Evolutionary conservation across 2,888 invertebrate genomes (phyloP), one percentile per base, ranked within the genome.

Genomic region (Petrolisthes manimaculis): DNA sequence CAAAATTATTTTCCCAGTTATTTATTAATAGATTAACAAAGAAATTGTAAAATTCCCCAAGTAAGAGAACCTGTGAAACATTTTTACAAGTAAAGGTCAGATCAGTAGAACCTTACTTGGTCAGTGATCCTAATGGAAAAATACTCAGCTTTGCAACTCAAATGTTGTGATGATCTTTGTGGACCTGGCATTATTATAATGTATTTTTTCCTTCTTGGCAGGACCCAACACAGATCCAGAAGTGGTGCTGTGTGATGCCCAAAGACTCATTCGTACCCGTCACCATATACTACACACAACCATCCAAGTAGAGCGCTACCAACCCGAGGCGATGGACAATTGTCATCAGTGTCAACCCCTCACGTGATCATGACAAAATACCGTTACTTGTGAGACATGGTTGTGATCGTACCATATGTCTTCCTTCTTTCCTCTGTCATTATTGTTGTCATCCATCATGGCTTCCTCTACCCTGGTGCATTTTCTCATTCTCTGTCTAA

Each of bases 221-320:
- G 88, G 84, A 53, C 55, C 93, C 86, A 92, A 92, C 91, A 93
- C 93, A 92, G 94, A 94, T 92, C 93, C 93, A 91, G 94, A 94
- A 90, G 91, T 92, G 85, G 93, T 94, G 75, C 92, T 94, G 84
- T 92, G 93, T 91, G 92, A 93, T 91, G 94, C 94, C 5, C 93
- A 93, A 71, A 92, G 92, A 83, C 91, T 94, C 86, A 92, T 94
- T 61, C 93, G 93, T 91, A 93, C 92, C 86, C 93, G 93, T 92
- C 93, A 94, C 91, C 93, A 93, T 53, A 93, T 94, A 84, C 92
- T 93, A 84, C 93, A 93, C 91, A 93, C 93, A 90, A 94, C 94
- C 8, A 93, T 94, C 69, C 94, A 94, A 92, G 93, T 94, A 83
- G 94, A 94, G 92, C 92, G 93, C n/a, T 94, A 93, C 91, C 74